Base-by-base conservation (phyloP, 2,888 invertebrate species). In the Acleris sparsana region DNA sequence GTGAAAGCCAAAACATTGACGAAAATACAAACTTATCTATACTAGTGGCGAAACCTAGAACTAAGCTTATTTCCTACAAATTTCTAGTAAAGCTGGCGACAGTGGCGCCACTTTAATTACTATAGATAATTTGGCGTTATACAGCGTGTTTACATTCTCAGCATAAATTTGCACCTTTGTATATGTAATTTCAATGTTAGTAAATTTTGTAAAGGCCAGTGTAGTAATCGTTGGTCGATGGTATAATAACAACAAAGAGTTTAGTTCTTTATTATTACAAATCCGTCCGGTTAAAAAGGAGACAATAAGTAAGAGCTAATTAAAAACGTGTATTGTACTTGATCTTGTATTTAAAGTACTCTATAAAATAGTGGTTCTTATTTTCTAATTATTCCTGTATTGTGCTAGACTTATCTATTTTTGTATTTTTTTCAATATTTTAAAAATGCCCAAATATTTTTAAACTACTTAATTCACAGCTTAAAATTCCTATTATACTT, bases 281-380 rank as follows among this genome's bases (percentile, higher is more conserved):
- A 25, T 25, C 9, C 29, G 29, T 29, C 9, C 1, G 9, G 1
- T 25, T 9, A 29, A 29, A 29, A 29, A 29, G 29, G 7, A 29
- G 29, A 9, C 9, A 29, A 25, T 25, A 25, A 29, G 7, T 29
- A 29, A 25, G 13, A 13, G 13, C 11, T 39, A 16, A 46, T 6
- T n/a, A 46, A 46, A 44, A 46, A 46, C 16, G 46, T 43, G 1
- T 20, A 22, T 55, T 55, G 55, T 55, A 55, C 55, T 55, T 55
- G 9, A 39, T 22, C 18, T 55, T 20, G 33, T 39, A 49, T 55
- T 55, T 39, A 39, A 39, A 5, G 18, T 55, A 55, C 20, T 20
- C 17, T 39, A 43, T 43, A 18, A 22, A 20, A 43, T 17, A 39
- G 17, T 46, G 17, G n/a, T 22, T 43, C 5, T 2, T 55, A 43